Percentiles rank a stretch among this genome's conserved stretches.
These are phyloP conservation scores for Erebia epiphron DNA, from an alignment of 2,888 invertebrate genomes.

Conservation along the genomic window DNA sequence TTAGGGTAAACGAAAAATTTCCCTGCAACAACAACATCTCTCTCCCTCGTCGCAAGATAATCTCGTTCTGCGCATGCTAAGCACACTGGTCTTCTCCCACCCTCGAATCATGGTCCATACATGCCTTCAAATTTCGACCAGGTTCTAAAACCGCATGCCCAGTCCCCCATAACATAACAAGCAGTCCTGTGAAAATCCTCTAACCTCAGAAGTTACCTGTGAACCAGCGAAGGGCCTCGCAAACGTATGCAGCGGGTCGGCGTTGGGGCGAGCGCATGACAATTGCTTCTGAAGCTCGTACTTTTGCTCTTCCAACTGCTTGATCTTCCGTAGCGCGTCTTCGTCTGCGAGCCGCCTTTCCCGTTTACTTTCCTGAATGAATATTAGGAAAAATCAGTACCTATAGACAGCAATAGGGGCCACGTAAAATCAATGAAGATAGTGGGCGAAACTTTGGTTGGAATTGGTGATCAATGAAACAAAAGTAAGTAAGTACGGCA, in stretches of 20 bases:
- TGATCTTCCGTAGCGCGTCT: constrained; percentile 96
- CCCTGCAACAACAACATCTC: too few relatives aligned
- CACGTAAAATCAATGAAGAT: too few relatives aligned
- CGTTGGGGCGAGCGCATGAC: constrained; percentile 83
- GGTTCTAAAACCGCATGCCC: background rate
- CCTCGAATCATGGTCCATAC: too few relatives aligned
- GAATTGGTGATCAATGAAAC: too few relatives aligned
- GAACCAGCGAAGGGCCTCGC: constrained; percentile 88
- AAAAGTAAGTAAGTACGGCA: too few relatives aligned
- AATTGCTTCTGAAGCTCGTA: constrained; percentile 96
- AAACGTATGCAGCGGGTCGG: constrained; percentile 78
- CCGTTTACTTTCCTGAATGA: constrained; percentile 91
- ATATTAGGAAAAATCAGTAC: background rate
- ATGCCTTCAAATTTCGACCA: background rate
- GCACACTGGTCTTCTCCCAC: too few relatives aligned
- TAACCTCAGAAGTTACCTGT: constrained; percentile 62
- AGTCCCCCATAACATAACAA: background rate
- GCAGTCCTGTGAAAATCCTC: background rate
- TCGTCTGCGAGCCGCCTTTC: constrained; percentile 97
- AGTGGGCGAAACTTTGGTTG: too few relatives aligned
- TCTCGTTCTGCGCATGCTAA: too few relatives aligned
- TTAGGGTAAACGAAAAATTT: too few relatives aligned
- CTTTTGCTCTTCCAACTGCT: constrained; percentile 96
- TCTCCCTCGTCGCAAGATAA: too few relatives aligned
- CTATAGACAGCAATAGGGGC: background rate